Evolutionary conservation across 2,888 invertebrate species (phyloP).

Genomic region (Hyles lineata): DNA sequence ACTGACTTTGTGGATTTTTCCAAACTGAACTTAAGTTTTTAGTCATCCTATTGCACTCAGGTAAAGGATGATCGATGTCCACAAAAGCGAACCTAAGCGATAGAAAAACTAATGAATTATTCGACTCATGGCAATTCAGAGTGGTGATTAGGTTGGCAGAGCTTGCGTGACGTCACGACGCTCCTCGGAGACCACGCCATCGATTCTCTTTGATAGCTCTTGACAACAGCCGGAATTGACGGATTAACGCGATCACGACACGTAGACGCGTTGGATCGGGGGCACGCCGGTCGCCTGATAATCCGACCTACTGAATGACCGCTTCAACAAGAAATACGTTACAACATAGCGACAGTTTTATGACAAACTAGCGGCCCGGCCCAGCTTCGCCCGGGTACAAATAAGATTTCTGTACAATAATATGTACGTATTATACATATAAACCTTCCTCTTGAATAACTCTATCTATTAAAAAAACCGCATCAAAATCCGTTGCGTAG

Average conservation of each 20-base stretch:
- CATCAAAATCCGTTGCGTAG: too few species aligned
- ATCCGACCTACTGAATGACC: neutral
- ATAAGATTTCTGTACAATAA: too few species aligned
- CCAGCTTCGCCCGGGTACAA: too few species aligned
- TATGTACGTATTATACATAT: too few species aligned
- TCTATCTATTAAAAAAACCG: too few species aligned
- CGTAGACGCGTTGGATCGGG: neutral
- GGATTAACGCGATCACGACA: neutral
- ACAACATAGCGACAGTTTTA: neutral
- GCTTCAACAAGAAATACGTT: neutral
- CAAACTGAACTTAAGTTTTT: too few species aligned
- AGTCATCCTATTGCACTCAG: too few species aligned
- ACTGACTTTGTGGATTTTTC: too few species aligned
- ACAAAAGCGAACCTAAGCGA: too few species aligned
- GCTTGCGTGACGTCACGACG: neutral
- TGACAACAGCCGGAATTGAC: slow-evolving; percentile 19
- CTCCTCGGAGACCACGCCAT: neutral
- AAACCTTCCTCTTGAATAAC: too few species aligned
- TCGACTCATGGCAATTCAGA: neutral
- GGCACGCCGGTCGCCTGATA: neutral
- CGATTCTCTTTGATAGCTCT: neutral
- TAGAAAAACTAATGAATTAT: neutral
- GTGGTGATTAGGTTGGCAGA: neutral
- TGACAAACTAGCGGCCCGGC: too few species aligned
- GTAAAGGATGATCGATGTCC: too few species aligned